phyloP scores from a whole-genome alignment of 2,888 invertebrate genomes.

The Caenorhabditis sp. region DNA sequence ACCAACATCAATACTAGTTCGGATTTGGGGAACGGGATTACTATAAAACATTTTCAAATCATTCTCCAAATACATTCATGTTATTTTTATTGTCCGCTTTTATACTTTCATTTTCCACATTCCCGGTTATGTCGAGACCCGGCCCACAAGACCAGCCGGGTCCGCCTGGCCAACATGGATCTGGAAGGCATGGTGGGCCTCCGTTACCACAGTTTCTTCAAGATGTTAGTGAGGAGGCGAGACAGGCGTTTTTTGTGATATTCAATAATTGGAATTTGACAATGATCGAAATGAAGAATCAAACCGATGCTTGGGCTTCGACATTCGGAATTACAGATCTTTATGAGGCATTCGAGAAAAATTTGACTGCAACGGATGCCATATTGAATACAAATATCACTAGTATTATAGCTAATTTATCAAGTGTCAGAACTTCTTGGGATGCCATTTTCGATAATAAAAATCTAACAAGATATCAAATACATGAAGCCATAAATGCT shows the following conservation, averaged over 20 bases:
- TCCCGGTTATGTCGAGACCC: background rate
- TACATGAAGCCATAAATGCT: conserved; percentile 8
- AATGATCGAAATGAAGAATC: background rate
- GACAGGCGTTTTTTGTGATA: background rate
- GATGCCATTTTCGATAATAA: conserved; percentile 37
- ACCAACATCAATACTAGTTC: background rate
- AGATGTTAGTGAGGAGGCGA: background rate
- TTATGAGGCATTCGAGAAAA: conserved; percentile 12
- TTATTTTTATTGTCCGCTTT: background rate
- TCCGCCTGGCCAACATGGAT: no score
- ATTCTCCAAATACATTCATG: background rate
- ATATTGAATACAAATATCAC: conserved; percentile 34
- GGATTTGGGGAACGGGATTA: background rate
- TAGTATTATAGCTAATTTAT: conserved; percentile 21
- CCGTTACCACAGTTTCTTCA: background rate
- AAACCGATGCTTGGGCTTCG: background rate
- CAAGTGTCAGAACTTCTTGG: conserved; percentile 17
- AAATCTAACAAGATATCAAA: conserved; percentile 28
- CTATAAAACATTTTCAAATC: background rate
- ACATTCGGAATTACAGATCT: background rate
- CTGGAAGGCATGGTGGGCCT: background rate
- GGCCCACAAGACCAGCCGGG: no score
- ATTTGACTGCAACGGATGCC: conserved; percentile 17
- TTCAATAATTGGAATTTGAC: background rate
- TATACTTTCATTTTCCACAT: background rate